Conservation (phyloP, 2,113 vertebrate genomes). For the Forbesichthys papilliferus region DNA sequence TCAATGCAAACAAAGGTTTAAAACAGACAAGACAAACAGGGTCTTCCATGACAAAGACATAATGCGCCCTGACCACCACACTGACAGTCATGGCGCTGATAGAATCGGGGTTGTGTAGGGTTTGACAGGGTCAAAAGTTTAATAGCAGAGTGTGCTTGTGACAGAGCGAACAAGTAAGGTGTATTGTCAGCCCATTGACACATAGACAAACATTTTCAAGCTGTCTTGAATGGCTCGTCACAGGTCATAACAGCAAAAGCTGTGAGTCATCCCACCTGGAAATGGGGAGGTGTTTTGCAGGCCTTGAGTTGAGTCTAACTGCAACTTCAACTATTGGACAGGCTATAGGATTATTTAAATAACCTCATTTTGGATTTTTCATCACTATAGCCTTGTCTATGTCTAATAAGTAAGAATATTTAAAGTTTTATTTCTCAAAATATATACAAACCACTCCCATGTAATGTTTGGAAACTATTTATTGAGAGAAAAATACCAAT, state of each 20-base stretch:
- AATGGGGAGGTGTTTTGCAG: conserved; percentile 8
- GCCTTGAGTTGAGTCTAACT: neutral
- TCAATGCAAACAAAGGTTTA: neutral
- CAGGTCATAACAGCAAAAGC: conserved; percentile 47
- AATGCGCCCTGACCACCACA: conserved; percentile 14
- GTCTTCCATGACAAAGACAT: neutral
- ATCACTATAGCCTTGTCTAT: too few relatives aligned
- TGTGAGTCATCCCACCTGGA: conserved; percentile 12
- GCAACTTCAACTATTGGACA: neutral
- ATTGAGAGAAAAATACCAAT: too few relatives aligned
- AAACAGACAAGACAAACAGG: conserved; percentile 44
- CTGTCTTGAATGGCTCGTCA: conserved; percentile 45
- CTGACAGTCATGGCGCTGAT: conserved; percentile 40
- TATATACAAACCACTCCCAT: too few relatives aligned
- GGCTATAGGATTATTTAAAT: too few relatives aligned
- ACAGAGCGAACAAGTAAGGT: neutral
- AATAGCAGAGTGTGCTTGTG: conserved; percentile 38
- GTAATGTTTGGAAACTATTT: too few relatives aligned
- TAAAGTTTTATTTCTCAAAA: too few relatives aligned
- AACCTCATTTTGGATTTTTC: too few relatives aligned
- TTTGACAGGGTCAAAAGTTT: conserved; percentile 67
- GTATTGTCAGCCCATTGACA: conserved; percentile 38
- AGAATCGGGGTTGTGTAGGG: conserved; percentile 26
- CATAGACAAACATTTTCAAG: conserved; percentile 48
- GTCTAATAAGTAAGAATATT: too few relatives aligned